Percentiles rank a stretch among this genome's conserved stretches.
Conservation (phyloP, 2,888 invertebrate species). For the Acanthopleura granulata region DNA sequence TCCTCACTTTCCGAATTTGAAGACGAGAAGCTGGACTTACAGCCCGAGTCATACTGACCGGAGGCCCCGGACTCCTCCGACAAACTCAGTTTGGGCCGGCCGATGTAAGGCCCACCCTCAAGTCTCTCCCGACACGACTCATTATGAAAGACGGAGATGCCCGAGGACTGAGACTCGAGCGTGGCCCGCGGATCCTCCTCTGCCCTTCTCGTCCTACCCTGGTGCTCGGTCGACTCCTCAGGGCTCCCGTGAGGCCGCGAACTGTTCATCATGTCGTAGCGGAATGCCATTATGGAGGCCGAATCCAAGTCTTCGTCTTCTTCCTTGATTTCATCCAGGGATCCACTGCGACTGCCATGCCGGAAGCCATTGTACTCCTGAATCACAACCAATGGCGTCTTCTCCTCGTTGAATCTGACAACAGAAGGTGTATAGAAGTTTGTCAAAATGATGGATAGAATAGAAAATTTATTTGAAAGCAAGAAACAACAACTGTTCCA, state of each 20-base stretch:
- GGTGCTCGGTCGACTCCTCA: neutral
- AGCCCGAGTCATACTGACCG: constrained; percentile 1
- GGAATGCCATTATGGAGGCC: constrained; percentile 16
- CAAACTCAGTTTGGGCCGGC: neutral
- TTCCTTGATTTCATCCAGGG: constrained; percentile 30
- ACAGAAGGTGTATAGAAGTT: too few species aligned
- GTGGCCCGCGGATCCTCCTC: neutral
- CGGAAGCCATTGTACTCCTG: constrained; percentile 28
- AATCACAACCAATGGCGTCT: constrained; percentile 24
- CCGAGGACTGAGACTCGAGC: constrained; percentile 13
- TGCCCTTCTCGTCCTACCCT: neutral
- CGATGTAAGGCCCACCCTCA: neutral
- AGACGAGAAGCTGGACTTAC: constrained; percentile 13
- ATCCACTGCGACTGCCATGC: constrained; percentile 24
- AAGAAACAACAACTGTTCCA: too few species aligned
- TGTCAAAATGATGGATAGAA: too few species aligned
- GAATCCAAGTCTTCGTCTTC: constrained; percentile 32
- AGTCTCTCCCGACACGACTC: neutral
- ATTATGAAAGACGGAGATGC: constrained; percentile 10
- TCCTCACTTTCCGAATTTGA: constrained; percentile 11
- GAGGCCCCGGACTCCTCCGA: constrained; percentile 5
- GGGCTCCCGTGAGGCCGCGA: neutral
- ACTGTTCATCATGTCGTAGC: neutral
- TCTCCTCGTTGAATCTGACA: constrained; percentile 22
- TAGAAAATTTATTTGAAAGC: too few species aligned